phyloP scores from a whole-genome alignment of 2,797 vertebrate genomes.

The Coccyzus lansbergi region DNA sequence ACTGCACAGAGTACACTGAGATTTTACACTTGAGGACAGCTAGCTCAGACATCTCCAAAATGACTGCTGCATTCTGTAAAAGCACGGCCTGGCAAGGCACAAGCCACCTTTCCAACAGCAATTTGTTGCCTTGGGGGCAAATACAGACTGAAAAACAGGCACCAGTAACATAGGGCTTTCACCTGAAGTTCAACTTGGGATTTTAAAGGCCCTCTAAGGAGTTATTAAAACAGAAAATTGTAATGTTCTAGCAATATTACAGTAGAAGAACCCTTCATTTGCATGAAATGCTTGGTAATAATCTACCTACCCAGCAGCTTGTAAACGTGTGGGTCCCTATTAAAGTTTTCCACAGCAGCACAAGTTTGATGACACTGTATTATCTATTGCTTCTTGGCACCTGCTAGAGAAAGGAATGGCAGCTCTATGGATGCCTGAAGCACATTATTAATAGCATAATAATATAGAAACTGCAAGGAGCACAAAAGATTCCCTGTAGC shows the following conservation, averaged over 20 bases:
- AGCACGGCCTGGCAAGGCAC: neutral
- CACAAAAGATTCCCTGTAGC: neutral
- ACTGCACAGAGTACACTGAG: rapidly evolving
- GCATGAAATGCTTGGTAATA: neutral
- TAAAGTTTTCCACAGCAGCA: neutral
- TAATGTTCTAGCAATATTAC: neutral
- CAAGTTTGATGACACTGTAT: neutral
- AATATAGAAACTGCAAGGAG: neutral
- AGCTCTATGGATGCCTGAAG: neutral
- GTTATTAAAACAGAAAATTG: neutral
- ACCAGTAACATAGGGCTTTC: rapidly evolving
- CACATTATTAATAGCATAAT: neutral
- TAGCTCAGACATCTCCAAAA: rapidly evolving
- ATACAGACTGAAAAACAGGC: neutral
- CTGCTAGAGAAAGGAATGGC: neutral
- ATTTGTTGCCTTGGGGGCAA: no score
- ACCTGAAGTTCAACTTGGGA: neutral
- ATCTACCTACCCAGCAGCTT: rapidly evolving
- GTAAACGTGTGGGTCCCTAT: rapidly evolving
- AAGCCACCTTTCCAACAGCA: neutral
- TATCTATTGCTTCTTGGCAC: neutral
- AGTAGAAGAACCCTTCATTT: neutral
- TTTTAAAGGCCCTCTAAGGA: neutral
- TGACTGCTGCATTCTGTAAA: rapidly evolving
- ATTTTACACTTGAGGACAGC: neutral